Percentiles rank a stretch among this genome's conserved stretches.
Evolutionary conservation across 2,113 vertebrate genomes (phyloP).

Genomic region (Lasiurus borealis): DNA sequence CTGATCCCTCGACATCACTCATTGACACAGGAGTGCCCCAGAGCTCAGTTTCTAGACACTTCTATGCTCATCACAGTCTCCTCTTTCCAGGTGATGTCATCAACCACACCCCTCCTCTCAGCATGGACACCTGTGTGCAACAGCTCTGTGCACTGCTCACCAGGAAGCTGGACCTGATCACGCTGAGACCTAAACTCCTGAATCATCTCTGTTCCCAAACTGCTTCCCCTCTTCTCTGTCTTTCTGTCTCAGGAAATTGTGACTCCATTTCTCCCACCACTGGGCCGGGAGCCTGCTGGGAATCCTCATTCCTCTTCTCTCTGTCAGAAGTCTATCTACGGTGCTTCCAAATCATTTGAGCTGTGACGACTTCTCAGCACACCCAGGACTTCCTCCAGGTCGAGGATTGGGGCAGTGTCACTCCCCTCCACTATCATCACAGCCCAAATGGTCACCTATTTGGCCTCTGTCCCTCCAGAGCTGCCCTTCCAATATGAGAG

Average conservation of each 20-base stretch:
- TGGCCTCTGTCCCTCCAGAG: rapidly evolving
- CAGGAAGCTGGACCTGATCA: not conserved
- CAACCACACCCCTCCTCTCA: too few species aligned
- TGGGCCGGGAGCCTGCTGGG: not conserved
- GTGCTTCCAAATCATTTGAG: not conserved
- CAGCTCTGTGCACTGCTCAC: not conserved
- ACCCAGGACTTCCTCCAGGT: too few species aligned
- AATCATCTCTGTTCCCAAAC: too few species aligned
- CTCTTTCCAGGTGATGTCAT: not conserved
- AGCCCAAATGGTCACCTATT: too few species aligned
- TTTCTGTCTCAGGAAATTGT: not conserved
- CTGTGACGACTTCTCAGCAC: not conserved
- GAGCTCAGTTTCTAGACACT: too few species aligned
- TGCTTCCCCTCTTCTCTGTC: not conserved
- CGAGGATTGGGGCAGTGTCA: too few species aligned
- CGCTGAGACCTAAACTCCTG: too few species aligned
- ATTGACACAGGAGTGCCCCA: too few species aligned
- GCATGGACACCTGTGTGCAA: not conserved
- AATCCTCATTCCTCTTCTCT: not conserved
- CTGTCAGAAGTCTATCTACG: not conserved
- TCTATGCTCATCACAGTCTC: not conserved
- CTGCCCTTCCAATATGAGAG: too few species aligned
- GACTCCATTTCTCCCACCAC: too few species aligned
- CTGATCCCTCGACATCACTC: too few species aligned
- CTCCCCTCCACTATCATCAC: too few species aligned